Evolutionary conservation across 2,888 invertebrate genomes (phyloP).

Genomic region (Phania funesta): DNA sequence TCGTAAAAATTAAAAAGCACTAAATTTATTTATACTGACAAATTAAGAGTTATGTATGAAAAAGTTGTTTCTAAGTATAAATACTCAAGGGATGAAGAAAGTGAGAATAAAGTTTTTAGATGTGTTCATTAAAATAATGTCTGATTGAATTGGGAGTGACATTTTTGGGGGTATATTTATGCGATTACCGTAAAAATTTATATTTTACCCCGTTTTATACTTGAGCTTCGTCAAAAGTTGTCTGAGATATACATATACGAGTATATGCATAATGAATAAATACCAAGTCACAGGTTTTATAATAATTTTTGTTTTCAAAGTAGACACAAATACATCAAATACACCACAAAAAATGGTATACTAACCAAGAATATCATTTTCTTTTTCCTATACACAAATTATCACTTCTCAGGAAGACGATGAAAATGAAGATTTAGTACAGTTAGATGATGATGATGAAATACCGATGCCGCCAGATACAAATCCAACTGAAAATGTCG

Average conservation of each 20-base stretch:
- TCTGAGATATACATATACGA: not conserved
- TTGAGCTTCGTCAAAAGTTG: not conserved
- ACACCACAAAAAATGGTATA: constrained; percentile 74
- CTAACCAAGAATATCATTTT: constrained; percentile 82
- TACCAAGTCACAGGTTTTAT: not conserved
- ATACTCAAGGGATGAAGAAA: no score
- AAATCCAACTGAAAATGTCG: constrained; percentile 61
- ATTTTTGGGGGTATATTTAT: not conserved
- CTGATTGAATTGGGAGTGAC: not conserved
- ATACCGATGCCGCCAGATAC: constrained; percentile 78
- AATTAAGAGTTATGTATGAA: no score
- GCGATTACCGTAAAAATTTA: not conserved
- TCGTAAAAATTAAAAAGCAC: no score
- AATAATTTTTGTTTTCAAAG: constrained; percentile 53
- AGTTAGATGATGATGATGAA: constrained; percentile 79
- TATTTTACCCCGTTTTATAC: not conserved
- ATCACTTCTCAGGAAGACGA: constrained; percentile 81
- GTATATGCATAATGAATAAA: not conserved
- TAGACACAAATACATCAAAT: constrained; percentile 55
- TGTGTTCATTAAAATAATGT: no score
- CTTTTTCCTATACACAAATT: constrained; percentile 80
- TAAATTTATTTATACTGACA: no score
- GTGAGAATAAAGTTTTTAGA: no score
- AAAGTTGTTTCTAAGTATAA: no score
- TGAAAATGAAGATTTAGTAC: constrained; percentile 80